Percentiles rank a stretch among this genome's conserved stretches.
Evolutionary conservation across 2,113 vertebrate species (phyloP).

Genomic region (Pionites leucogaster): DNA sequence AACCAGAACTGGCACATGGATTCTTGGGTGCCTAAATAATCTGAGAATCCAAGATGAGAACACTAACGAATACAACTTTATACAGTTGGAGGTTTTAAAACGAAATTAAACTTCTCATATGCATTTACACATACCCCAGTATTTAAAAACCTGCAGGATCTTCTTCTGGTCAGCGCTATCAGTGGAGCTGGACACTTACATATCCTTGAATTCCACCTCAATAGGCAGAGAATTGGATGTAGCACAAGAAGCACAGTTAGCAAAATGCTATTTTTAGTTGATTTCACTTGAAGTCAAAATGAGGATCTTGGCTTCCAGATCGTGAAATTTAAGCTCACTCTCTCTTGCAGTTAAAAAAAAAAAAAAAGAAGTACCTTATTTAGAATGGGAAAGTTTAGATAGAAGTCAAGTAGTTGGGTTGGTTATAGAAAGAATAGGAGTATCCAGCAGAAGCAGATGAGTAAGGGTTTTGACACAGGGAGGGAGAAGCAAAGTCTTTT

Average conservation of each 20-base stretch:
- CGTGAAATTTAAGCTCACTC: conserved; percentile 10
- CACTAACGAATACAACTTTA: not conserved
- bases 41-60: not conserved
- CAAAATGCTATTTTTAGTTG: conserved; percentile 33
- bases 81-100: not conserved
- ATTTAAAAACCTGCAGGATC: not conserved
- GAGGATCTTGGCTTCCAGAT: not conserved
- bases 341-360: not conserved
- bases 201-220: not conserved
- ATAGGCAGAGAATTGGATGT: not conserved
- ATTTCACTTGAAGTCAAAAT: conserved; percentile 43
- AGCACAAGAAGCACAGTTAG: not conserved
- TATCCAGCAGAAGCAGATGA: not conserved
- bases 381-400: not conserved
- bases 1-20: not conserved
- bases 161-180: not conserved
- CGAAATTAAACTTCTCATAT: not conserved
- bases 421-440: not conserved
- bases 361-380: not conserved
- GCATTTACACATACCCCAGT: not conserved
- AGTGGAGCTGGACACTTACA: not conserved
- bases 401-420: not conserved
- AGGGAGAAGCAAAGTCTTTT: conserved; percentile 22
- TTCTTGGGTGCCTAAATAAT: not conserved
- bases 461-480: not conserved